Evolutionary conservation across 2,888 invertebrate genomes (phyloP).

Genomic region (Leptopterna dolabrata): DNA sequence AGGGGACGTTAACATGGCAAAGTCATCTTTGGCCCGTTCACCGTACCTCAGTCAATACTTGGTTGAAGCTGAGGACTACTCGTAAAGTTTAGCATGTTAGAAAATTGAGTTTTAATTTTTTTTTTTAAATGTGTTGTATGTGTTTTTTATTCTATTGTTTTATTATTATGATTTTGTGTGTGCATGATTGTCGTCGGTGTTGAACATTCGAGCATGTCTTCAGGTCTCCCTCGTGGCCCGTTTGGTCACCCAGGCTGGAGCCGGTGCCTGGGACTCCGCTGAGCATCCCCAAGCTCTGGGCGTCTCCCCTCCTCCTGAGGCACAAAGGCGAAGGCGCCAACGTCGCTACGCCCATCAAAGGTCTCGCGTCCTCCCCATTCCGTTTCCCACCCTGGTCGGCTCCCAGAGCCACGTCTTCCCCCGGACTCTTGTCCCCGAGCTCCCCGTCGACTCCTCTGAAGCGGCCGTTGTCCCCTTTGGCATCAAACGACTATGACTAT

Average conservation of each 20-base stretch:
- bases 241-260: slow-evolving; percentile 70
- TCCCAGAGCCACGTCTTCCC: slow-evolving; percentile 68
- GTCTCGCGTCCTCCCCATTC: slow-evolving; percentile 59
- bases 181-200: slow-evolving; percentile 32
- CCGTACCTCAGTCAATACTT: too few species aligned
- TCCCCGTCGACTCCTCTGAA: slow-evolving; percentile 65
- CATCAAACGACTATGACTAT: slow-evolving; percentile 27
- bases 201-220: slow-evolving; percentile 42
- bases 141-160: neutral
- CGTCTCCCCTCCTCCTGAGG: slow-evolving; percentile 54
- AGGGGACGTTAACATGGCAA: too few species aligned
- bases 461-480: slow-evolving; percentile 42
- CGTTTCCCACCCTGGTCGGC: slow-evolving; percentile 65
- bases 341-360: slow-evolving; percentile 47
- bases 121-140: neutral
- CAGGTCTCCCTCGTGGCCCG: slow-evolving; percentile 74
- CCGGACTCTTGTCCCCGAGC: slow-evolving; percentile 68
- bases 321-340: slow-evolving; percentile 46
- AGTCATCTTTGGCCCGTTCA: too few species aligned
- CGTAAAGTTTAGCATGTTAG: too few species aligned
- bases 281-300: slow-evolving; percentile 56
- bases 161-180: neutral
- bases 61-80: too few species aligned
- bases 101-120: neutral
- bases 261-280: slow-evolving; percentile 55